Percentiles rank a stretch among this genome's conserved stretches.
These are phyloP conservation scores for Dendronephthya gigantea DNA, from an alignment of 64 coral and sea anemone species.

Conservation along the genomic window DNA sequence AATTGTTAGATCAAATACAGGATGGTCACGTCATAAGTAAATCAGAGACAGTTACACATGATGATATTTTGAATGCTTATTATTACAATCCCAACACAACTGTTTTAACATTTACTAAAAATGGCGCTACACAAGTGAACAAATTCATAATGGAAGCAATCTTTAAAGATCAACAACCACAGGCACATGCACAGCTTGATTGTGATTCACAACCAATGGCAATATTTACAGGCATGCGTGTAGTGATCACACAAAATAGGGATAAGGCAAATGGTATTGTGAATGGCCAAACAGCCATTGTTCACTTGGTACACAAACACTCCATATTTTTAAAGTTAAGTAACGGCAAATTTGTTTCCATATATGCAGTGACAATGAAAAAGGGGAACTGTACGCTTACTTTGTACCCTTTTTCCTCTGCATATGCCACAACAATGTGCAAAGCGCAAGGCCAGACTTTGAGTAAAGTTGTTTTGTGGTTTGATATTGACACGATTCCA, in stretches of 20 bases:
- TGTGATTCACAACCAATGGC: not conserved
- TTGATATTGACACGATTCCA: no score
- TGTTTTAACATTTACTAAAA: not conserved
- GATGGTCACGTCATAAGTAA: no score
- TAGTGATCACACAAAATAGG: constrained; percentile 15
- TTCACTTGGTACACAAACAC: not conserved
- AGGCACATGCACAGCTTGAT: not conserved
- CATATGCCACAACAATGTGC: no score
- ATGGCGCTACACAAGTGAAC: not conserved
- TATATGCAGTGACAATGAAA: not conserved
- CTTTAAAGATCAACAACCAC: not conserved
- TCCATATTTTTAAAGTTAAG: not conserved
- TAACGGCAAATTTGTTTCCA: constrained; percentile 2
- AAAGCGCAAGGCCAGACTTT: no score
- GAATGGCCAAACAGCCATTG: constrained; percentile 1
- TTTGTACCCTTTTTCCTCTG: not conserved
- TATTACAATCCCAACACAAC: not conserved
- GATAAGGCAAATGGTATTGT: constrained; percentile 17
- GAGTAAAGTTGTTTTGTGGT: no score
- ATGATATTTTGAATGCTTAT: not conserved
- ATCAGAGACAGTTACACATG: not conserved
- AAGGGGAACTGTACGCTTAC: not conserved
- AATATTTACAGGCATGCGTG: not conserved
- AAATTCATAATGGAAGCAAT: not conserved
- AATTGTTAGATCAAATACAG: not conserved